These are phyloP conservation scores for Notolepis coatsorum DNA, from an alignment of 2,797 vertebrate genomes.

Conservation along the genomic window DNA sequence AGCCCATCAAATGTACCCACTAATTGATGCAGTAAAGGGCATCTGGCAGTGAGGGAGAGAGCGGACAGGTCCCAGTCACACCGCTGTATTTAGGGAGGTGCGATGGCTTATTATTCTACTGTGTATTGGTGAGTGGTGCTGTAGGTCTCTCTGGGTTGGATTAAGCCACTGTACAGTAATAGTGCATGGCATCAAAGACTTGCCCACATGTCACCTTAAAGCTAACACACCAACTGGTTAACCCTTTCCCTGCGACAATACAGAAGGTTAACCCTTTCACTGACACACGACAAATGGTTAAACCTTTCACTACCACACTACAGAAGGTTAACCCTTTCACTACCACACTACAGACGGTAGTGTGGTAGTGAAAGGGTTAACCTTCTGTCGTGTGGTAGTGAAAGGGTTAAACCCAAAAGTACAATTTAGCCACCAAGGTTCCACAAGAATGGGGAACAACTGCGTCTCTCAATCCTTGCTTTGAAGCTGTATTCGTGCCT, in stretches of 20 bases:
- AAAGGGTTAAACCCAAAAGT: not conserved
- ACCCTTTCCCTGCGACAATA: too few species aligned
- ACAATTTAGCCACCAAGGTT: not conserved
- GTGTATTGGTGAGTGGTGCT: slow-evolving; percentile 16
- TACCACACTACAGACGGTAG: too few species aligned
- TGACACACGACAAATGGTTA: too few species aligned
- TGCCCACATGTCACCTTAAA: too few species aligned
- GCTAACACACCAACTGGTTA: too few species aligned
- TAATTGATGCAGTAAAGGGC: slow-evolving; percentile 76
- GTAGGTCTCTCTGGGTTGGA: slow-evolving; percentile 4
- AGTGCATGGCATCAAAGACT: slow-evolving; percentile 13
- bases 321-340: too few species aligned
- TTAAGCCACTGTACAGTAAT: slow-evolving; percentile 17
- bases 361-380: too few species aligned
- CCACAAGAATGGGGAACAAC: not conserved
- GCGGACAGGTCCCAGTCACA: slow-evolving; percentile 35
- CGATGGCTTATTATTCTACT: slow-evolving; percentile 15
- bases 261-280: too few species aligned
- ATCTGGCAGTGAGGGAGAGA: slow-evolving; percentile 47
- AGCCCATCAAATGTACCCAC: slow-evolving; percentile 72
- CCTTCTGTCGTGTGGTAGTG: not conserved
- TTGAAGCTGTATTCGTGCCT: slow-evolving; percentile 13
- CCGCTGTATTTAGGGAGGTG: slow-evolving; percentile 12
- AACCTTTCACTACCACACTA: too few species aligned
- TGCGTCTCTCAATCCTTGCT: slow-evolving; percentile 4